Evolutionary conservation across 2,888 invertebrate species (phyloP).

Genomic region (Ophion slaviceki): DNA sequence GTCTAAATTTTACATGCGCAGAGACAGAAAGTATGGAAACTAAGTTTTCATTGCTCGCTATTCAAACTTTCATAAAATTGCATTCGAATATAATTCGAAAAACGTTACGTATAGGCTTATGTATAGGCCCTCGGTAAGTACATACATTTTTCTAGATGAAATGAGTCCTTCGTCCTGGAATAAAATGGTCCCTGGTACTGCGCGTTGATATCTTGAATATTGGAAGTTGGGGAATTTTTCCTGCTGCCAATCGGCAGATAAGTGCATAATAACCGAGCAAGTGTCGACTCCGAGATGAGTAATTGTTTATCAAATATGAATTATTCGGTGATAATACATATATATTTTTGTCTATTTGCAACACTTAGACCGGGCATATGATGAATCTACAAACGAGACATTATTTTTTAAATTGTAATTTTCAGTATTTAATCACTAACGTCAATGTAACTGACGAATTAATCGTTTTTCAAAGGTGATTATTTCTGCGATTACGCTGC

Average conservation of each 20-base stretch:
- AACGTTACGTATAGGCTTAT: neutral
- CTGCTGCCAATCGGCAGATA: too few relatives aligned
- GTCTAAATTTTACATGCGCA: conserved; percentile 4
- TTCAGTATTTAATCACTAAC: neutral
- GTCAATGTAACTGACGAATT: neutral
- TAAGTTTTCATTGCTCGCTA: neutral
- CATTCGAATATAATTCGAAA: neutral
- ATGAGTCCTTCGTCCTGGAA: conserved; percentile 1
- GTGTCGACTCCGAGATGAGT: too few relatives aligned
- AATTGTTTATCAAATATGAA: too few relatives aligned
- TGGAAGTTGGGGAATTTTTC: too few relatives aligned
- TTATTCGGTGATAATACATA: too few relatives aligned
- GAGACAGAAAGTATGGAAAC: neutral
- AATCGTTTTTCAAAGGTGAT: neutral
- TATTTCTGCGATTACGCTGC: neutral
- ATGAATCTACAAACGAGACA: neutral
- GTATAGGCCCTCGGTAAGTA: neutral
- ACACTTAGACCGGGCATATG: neutral
- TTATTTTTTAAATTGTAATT: neutral
- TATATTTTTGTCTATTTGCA: neutral
- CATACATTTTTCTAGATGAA: conserved; percentile 7
- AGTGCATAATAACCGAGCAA: too few relatives aligned
- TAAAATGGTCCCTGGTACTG: conserved; percentile 13
- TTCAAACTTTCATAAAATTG: conserved; percentile 36
- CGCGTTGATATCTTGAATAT: neutral